Base-by-base conservation (phyloP, 2,113 vertebrate genomes). In the Australoheros scitulus region DNA sequence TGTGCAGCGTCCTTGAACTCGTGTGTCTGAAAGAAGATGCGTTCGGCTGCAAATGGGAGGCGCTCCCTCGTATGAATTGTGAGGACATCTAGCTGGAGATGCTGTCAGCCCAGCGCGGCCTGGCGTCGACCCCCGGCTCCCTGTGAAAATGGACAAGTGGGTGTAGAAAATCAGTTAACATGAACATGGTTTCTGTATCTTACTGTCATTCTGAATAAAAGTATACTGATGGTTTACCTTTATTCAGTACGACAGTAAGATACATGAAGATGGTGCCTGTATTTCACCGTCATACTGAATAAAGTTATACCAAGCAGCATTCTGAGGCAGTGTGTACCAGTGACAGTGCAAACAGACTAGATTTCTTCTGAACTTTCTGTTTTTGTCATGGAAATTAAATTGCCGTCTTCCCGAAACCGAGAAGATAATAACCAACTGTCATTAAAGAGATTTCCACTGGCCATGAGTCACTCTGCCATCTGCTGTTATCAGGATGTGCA, bases 1-100 rank as follows among this genome's bases (percentile, higher is more conserved):
- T 68, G 52, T 57, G n/a, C 32, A 14, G 74, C 26, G 84, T 88
- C 88, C 82, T 87, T 91, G 85, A 89, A 84, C 72, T 75, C 11
- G 0, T 24, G 55, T 17, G 43, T 87, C 79, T 86, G 61, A 83
- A 60, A 52, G 57, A 36, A 57, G 29, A 75, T 26, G 34, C 29
- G 34, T 74, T 85, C 8, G 13, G 36, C 50, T 80, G 61, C 43
- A 81, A 76, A 85, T 11, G 59, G 41, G 68, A 82, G n/a, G 10
- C 47, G 26, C 36, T 77, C 11, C 5, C 24, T 68, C 52, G 7
- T 55, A 26, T 56, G 18, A 84, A 84, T 68, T 59, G 20, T 11
- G 61, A 56, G 0, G 57, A 61, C 64, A 61, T 64, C 70, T 61
- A 65, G 18, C 58, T 55, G 60, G 60, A 61, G 43, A 22, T 32